phyloP scores from a whole-genome alignment of 2,797 vertebrate species.

The Myotis pilosus region DNA sequence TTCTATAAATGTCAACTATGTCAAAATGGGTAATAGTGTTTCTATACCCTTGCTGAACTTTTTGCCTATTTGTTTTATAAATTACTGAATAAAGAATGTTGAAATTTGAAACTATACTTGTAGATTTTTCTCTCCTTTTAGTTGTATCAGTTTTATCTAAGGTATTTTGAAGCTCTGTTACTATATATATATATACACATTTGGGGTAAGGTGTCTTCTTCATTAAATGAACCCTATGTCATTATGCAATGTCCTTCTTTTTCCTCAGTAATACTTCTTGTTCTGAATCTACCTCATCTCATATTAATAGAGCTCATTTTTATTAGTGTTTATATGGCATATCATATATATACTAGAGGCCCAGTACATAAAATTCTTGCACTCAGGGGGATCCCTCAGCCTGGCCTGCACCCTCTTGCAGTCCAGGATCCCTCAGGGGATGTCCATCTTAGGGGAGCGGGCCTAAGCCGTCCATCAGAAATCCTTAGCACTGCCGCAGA shows the following conservation, averaged over 20 bases:
- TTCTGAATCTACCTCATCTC: neutral
- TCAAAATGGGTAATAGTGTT: neutral
- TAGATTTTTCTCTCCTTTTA: neutral
- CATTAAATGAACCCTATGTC: neutral
- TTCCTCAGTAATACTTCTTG: neutral
- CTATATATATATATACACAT: neutral
- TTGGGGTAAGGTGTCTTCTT: neutral
- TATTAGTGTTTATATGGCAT: neutral
- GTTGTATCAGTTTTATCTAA: neutral
- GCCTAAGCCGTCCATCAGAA: too few species aligned
- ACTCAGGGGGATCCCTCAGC: too few species aligned
- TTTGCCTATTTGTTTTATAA: neutral
- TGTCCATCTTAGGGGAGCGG: too few species aligned
- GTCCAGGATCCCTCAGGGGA: too few species aligned
- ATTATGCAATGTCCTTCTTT: neutral
- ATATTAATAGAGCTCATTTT: neutral
- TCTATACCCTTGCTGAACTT: neutral
- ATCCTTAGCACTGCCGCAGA: too few species aligned
- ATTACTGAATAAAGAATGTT: neutral
- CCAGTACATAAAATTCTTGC: too few species aligned
- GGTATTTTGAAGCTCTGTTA: neutral
- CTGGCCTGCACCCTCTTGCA: too few species aligned
- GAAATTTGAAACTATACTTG: neutral
- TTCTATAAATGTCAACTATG: neutral
- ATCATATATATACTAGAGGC: too few species aligned